Evolutionary conservation across 2,888 invertebrate genomes (phyloP), one percentile per base, ranked within the genome.

Genomic region (Esperia sulphurella): DNA sequence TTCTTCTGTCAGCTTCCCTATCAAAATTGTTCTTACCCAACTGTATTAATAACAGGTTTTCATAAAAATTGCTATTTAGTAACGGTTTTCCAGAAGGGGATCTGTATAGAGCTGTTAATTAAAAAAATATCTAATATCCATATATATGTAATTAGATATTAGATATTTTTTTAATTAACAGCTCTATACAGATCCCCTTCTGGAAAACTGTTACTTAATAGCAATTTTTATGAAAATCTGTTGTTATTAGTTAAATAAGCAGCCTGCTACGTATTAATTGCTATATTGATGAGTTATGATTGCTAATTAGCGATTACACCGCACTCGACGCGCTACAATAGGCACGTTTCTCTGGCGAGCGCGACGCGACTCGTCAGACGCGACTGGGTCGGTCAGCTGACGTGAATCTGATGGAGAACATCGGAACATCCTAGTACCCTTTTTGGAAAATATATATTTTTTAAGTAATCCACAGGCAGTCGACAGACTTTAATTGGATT

Each of bases 211-310:
- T 75, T 75, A 67, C 65, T 68, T 66, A 72, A 66, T 67, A 61
- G 61, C 65, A 67, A 77, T 72, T 79, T 71, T 75, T 78, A 81
- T 81, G 75, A 81, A 78, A 78, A 83, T 75, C 74, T 13, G 60
- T 65, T 58, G 73, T 67, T 79, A 81, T 82, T 79, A 80, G 74
- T 74, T 71, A 79, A 76, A 75, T 76, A 76, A 73, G 70, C 65
- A 67, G 69, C 67, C 61, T 61, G 49, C 41, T 46, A 2, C 35
- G 75, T 82, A 79, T 81, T 83, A 83, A 83, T 84, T 78, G 76
- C 76, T 61, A 65, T 80, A 83, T 82, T 79, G 78, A 79, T 83
- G 82, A 83, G 79, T 83, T 83, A 83, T 74, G 78, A 75, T 68
- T 62, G 70, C 58, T 79, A 81, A 86, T 85, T 81, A 80, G 81